Base-by-base conservation (phyloP, 1,140 invertebrate genomes). In the Psilanteris sp. region DNA sequence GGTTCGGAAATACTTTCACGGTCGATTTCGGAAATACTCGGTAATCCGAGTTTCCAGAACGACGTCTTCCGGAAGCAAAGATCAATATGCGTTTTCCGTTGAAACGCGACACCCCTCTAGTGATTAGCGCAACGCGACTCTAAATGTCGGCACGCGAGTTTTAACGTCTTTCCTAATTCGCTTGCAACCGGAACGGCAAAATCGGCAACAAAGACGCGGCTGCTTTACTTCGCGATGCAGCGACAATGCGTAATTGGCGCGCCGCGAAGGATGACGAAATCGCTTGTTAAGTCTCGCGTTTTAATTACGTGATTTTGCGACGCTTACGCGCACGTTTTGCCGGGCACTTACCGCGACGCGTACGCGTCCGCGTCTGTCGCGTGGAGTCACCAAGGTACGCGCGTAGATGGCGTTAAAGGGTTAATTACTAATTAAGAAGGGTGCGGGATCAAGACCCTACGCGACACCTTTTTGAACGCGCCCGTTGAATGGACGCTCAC, bases 401-500 rank as follows among this genome's bases (percentile, higher is more conserved):
- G 79, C 76, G 78, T 75, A 78, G 82, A 85, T 81, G 81, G 81
- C 66, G 83, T 85, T 86, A 86, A 87, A 85, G 85, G 83, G 85
- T 88, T 87, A 87, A 88, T 87, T 88, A 88, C 84, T 87, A 88
- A 89, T 89, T 87, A 87, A 88, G 87, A 82, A 88, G 84, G 85
- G 85, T 81, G 78, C 70, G 76, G 72, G 75, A 79, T 82, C 79
- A 78, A 80, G 80, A 78, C 76, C 71, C 70, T 66, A 78, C 61
- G 82, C 80, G 82, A 83, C 83, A 85, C 85, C 81, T 84, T 84
- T 86, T 86, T 86, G 77, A 84, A 87, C 86, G 85, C 85, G 82
- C 77, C 78, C 78, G 81, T 70, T 88, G 82, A 86, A 87, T 88
- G 78, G 80, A 81, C 79, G 79, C 81, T 84, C 74, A 85, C 84